phyloP scores from a whole-genome alignment of 35 echinoderm and acorn worm species.

The Lytechinus variegatus region DNA sequence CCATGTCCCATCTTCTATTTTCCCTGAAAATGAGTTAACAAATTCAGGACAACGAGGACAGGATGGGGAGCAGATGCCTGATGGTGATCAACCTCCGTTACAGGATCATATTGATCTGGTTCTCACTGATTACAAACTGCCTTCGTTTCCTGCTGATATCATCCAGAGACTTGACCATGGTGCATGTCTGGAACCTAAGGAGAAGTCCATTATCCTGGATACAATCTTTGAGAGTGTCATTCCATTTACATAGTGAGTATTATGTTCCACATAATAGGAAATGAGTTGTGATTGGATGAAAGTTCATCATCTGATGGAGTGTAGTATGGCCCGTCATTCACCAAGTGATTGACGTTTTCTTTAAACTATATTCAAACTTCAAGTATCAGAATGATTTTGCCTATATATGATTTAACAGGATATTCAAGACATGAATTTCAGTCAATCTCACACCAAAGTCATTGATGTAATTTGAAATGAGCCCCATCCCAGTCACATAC shows the following conservation, averaged over 20 bases:
- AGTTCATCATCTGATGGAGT: not conserved
- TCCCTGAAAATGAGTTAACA: not conserved
- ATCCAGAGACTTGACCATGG: not conserved
- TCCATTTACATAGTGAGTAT: not conserved
- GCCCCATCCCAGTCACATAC: no score
- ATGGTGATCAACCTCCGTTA: not conserved
- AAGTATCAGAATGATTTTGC: no score
- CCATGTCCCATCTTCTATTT: not conserved
- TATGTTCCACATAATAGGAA: no score
- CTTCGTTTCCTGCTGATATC: not conserved
- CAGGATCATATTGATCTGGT: not conserved
- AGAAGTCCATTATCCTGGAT: not conserved
- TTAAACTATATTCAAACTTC: no score
- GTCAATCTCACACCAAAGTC: no score
- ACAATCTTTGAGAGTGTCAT: not conserved
- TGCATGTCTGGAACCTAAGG: not conserved
- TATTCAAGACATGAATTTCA: no score
- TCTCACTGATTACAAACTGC: not conserved
- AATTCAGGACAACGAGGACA: not conserved
- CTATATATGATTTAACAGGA: no score
- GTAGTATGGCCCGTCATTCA: no score
- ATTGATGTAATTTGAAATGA: no score
- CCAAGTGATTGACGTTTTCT: no score
- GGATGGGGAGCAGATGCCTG: not conserved
- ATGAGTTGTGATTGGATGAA: not conserved